Conservation (phyloP, 2,888 invertebrate species). For the Drosophila monieri region DNA sequence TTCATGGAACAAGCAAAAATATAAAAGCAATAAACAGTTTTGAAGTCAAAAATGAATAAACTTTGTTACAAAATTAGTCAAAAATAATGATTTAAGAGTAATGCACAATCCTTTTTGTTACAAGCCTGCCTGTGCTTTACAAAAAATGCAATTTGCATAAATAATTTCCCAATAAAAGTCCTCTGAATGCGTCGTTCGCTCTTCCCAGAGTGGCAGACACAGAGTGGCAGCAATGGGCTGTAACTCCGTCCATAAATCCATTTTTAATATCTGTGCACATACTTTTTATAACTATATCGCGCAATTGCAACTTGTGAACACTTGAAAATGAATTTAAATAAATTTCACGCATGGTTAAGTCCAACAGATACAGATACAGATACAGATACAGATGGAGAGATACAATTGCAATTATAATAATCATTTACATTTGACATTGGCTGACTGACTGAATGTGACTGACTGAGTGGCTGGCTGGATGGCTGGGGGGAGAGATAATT, state of each 20-base stretch:
- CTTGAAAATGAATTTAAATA: constrained; percentile 81
- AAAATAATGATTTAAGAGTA: too few species aligned
- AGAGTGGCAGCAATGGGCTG: constrained; percentile 11
- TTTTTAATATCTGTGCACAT: constrained; percentile 16
- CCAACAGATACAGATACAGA: constrained; percentile 47
- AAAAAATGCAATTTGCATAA: constrained; percentile 6
- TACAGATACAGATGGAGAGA: constrained; percentile 33
- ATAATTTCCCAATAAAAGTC: constrained; percentile 8
- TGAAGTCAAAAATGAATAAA: too few species aligned
- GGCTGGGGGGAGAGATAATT: constrained; percentile 61
- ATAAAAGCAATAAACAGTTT: too few species aligned
- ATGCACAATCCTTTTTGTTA: neutral
- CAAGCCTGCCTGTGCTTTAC: constrained; percentile 11
- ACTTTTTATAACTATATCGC: constrained; percentile 5
- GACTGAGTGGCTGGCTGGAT: constrained; percentile 17
- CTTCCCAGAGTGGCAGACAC: constrained; percentile 3
- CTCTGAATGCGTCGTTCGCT: neutral
- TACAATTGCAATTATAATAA: constrained; percentile 70
- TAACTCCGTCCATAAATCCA: constrained; percentile 6
- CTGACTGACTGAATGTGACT: constrained; percentile 48
- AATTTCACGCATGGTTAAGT: constrained; percentile 79
- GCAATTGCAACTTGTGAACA: constrained; percentile 66
- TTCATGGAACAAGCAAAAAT: too few species aligned
- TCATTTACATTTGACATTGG: constrained; percentile 77
- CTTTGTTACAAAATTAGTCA: too few species aligned